Conservation (phyloP, 2,797 vertebrate genomes). For the Scleropages formosus region DNA sequence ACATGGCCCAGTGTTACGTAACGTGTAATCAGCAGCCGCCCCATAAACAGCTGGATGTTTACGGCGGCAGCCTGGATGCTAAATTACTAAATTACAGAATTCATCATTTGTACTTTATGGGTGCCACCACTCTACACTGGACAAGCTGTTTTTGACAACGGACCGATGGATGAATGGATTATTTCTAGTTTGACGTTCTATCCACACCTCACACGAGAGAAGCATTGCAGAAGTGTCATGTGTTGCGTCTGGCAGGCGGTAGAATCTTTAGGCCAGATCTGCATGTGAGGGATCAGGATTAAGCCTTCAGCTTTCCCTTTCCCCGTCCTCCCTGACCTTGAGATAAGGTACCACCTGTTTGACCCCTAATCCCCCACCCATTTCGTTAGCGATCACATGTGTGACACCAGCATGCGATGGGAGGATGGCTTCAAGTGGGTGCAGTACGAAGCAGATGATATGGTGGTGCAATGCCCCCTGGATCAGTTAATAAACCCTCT, state of each 20-base stretch:
- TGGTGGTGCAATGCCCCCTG: not conserved
- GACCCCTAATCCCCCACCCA: not conserved
- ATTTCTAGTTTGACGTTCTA: not conserved
- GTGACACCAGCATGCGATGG: not conserved
- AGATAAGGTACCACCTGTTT: slow-evolving; percentile 1
- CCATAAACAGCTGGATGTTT: not conserved
- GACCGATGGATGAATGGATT: not conserved
- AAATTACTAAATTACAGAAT: too few species aligned
- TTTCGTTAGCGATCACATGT: not conserved
- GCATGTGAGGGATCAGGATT: slow-evolving; percentile 8
- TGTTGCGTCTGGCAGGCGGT: not conserved
- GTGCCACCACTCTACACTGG: too few species aligned
- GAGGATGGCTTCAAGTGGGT: not conserved
- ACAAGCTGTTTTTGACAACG: too few species aligned
- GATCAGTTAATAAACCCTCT: slow-evolving; percentile 3
- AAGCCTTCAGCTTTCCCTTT: not conserved
- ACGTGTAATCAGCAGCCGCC: not conserved
- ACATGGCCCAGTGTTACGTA: too few species aligned
- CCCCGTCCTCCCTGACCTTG: not conserved
- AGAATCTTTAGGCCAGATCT: not conserved
- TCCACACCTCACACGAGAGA: not conserved
- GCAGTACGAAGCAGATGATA: not conserved
- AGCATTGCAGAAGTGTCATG: not conserved
- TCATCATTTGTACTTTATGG: too few species aligned
- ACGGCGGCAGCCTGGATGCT: not conserved